Percentiles rank a stretch among this genome's conserved stretches.
These are phyloP conservation scores for Bactericera cockerelli DNA, from an alignment of 1,140 invertebrate species.

Conservation along the genomic window DNA sequence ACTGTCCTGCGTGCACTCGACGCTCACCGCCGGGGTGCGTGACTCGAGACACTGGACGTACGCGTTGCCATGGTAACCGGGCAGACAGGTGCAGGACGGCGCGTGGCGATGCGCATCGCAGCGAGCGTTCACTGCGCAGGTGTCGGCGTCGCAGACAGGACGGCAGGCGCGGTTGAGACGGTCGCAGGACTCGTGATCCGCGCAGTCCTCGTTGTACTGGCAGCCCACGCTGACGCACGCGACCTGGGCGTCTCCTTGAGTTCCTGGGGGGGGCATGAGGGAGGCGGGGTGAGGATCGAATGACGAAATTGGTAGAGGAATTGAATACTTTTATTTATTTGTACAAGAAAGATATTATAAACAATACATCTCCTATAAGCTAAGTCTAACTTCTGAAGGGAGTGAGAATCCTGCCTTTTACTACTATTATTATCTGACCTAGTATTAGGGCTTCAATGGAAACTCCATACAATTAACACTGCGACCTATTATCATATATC, in stretches of 20 bases:
- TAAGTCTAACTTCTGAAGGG: no score
- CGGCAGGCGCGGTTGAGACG: conserved; percentile 66
- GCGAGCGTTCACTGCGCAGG: conserved; percentile 54
- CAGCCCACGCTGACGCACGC: conserved; percentile 70
- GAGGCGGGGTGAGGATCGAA: no score
- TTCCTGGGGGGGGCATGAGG: conserved; percentile 36
- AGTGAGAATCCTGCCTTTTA: no score
- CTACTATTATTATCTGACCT: no score
- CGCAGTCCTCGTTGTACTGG: conserved; percentile 78
- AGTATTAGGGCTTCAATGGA: no score
- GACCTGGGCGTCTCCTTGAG: conserved; percentile 62
- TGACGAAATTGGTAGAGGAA: no score
- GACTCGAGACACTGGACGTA: conserved; percentile 47
- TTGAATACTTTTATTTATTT: no score
- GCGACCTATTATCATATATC: no score
- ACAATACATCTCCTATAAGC: no score
- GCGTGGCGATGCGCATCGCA: conserved; percentile 59
- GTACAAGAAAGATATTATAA: no score
- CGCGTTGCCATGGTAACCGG: conserved; percentile 60
- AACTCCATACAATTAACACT: no score
- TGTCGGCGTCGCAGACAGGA: conserved; percentile 58
- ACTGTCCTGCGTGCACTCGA: conserved; percentile 51
- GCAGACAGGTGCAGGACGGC: conserved; percentile 57
- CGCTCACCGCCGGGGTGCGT: conserved; percentile 24
- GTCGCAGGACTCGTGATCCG: conserved; percentile 70